These are phyloP conservation scores for Hippotragus niger DNA, from an alignment of 2,113 vertebrate genomes.

Conservation along the genomic window DNA sequence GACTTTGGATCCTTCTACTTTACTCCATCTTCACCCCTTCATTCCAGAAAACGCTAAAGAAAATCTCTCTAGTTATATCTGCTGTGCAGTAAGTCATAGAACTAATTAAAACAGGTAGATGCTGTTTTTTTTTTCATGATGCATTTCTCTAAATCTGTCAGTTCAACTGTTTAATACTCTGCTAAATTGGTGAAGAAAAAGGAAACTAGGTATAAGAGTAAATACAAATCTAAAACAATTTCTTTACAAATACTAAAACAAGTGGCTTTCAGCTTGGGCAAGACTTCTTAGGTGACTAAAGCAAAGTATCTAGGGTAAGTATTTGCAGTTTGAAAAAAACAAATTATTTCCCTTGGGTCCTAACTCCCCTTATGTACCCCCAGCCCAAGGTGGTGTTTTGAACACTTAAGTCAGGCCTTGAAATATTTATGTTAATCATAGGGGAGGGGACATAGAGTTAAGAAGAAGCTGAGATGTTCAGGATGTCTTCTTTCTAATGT, in stretches of 20 bases:
- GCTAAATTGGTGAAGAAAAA: not conserved
- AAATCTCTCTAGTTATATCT: not conserved
- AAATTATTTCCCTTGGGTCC: not conserved
- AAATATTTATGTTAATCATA: conserved; percentile 21
- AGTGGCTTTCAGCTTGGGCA: not conserved
- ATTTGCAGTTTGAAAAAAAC: not conserved
- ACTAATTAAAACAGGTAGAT: not conserved
- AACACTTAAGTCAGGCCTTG: not conserved
- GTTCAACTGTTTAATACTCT: not conserved
- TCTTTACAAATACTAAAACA: conserved; percentile 25
- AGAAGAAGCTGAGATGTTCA: conserved; percentile 2
- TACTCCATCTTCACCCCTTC: not conserved
- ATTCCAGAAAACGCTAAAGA: conserved; percentile 18
- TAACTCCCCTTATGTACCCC: not conserved
- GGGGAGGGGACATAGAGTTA: not conserved
- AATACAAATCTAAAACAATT: conserved; percentile 23
- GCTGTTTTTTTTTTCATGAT: not conserved
- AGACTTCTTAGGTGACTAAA: conserved; percentile 30
- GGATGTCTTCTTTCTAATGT: not conserved
- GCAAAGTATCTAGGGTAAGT: conserved; percentile 42
- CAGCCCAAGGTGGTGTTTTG: not conserved
- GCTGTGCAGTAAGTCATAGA: not conserved
- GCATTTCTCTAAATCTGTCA: not conserved
- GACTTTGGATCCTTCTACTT: not conserved
- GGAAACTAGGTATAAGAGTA: not conserved